Evolutionary conservation across 2,888 invertebrate genomes (phyloP).

Genomic region (Crematogaster levior): DNA sequence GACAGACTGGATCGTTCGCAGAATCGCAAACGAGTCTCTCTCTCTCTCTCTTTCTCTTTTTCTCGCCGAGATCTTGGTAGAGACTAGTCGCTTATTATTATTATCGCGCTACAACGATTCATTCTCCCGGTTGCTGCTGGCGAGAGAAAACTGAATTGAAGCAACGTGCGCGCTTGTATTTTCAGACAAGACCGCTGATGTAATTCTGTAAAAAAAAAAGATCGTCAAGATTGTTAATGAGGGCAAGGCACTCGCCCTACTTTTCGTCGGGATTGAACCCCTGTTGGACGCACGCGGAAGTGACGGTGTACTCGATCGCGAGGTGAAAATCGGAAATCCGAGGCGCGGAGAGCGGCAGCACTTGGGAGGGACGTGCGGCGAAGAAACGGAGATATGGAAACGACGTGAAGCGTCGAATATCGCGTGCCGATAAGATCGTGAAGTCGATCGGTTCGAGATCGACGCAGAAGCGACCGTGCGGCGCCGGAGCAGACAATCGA

Average conservation of each 20-base stretch:
- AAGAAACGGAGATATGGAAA: conserved; percentile 10
- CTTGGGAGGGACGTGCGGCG: neutral
- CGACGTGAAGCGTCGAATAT: conserved; percentile 9
- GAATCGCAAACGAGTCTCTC: conserved; percentile 35
- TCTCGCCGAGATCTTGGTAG: neutral
- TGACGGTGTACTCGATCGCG: neutral
- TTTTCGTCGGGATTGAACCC: neutral
- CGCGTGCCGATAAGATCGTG: conserved; percentile 26
- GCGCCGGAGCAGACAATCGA: neutral
- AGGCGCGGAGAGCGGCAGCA: neutral
- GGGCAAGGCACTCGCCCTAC: neutral
- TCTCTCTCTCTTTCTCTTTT: neutral
- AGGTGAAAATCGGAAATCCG: neutral
- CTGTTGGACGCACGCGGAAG: conserved; percentile 1
- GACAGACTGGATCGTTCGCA: conserved; percentile 23
- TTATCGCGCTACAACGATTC: neutral
- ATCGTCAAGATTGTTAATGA: neutral
- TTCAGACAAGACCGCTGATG: neutral
- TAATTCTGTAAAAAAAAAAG: too few relatives aligned
- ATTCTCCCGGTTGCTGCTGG: neutral
- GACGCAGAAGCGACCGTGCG: neutral
- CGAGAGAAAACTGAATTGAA: neutral
- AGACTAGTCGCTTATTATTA: conserved; percentile 7
- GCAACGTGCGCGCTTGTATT: neutral
- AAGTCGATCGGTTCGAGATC: neutral